These are phyloP conservation scores for Zophobas atratus DNA, from an alignment of 1,140 invertebrate species.

Conservation along the genomic window DNA sequence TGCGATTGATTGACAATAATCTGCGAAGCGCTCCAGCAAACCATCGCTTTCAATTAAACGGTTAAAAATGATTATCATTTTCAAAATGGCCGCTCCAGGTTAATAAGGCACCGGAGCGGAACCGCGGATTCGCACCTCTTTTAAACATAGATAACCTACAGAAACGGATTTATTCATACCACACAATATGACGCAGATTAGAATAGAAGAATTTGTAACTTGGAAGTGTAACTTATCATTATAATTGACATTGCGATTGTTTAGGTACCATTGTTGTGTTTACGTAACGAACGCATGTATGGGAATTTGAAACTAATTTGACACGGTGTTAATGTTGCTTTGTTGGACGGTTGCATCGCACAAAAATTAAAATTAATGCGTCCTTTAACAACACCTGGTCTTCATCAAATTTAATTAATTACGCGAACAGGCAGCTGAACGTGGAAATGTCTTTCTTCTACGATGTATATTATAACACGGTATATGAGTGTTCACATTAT, in stretches of 20 bases:
- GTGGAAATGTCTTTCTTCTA: slow-evolving; percentile 2
- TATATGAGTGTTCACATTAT: neutral
- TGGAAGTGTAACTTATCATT: neutral
- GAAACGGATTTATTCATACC: too few relatives aligned
- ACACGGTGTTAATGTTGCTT: neutral
- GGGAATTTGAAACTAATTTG: slow-evolving; percentile 11
- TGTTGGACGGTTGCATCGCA: neutral
- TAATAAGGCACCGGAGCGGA: slow-evolving; percentile 19
- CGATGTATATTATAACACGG: neutral
- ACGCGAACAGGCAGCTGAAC: slow-evolving; percentile 13
- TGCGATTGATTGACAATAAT: neutral
- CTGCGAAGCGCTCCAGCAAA: slow-evolving; percentile 6
- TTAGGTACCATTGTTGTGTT: slow-evolving; percentile 13
- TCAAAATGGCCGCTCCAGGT: slow-evolving; percentile 34
- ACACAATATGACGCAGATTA: too few relatives aligned
- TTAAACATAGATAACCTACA: neutral
- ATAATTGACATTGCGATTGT: neutral
- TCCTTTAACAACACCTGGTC: slow-evolving; percentile 11
- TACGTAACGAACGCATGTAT: slow-evolving; percentile 18
- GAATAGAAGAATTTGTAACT: neutral
- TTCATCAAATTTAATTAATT: slow-evolving; percentile 10
- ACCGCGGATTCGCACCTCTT: slow-evolving; percentile 15
- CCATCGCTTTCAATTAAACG: slow-evolving; percentile 30
- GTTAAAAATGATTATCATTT: slow-evolving; percentile 27
- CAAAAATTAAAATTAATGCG: slow-evolving; percentile 1